These are phyloP conservation scores for Dipodomys ordii DNA, from an alignment of 2,113 vertebrate species.

Conservation along the genomic window DNA sequence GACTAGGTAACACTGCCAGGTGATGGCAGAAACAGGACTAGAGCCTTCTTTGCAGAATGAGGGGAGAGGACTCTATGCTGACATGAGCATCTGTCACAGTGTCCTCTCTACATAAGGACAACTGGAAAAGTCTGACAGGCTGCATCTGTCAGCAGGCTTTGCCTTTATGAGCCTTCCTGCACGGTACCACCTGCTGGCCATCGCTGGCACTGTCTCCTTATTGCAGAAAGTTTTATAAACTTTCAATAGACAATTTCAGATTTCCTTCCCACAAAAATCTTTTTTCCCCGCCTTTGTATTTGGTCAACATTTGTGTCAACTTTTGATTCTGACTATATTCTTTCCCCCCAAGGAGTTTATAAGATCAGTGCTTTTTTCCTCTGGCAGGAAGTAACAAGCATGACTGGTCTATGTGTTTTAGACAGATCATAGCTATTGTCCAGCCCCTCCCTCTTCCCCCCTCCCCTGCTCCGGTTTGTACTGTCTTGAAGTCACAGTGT, in stretches of 20 bases:
- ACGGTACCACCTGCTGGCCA: constrained; percentile 44
- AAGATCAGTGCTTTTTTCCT: background rate
- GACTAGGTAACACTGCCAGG: background rate
- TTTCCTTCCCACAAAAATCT: background rate
- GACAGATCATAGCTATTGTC: background rate
- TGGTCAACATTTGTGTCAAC: background rate
- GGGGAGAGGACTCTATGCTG: background rate
- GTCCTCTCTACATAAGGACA: background rate
- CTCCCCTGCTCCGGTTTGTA: background rate
- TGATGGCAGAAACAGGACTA: background rate
- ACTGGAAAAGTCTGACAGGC: background rate
- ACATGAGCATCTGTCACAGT: background rate
- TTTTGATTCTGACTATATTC: background rate
- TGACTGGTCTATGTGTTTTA: background rate
- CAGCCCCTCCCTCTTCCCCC: background rate
- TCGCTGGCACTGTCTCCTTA: background rate
- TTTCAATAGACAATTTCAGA: background rate
- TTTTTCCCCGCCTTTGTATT: background rate
- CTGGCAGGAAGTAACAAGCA: background rate
- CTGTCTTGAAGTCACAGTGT: background rate
- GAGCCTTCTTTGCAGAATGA: background rate
- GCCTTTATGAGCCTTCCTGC: background rate
- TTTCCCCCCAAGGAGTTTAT: background rate
- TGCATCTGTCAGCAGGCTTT: background rate
- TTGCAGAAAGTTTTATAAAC: background rate